Evolutionary conservation across 1,140 invertebrate genomes (phyloP), one percentile per base, ranked within the genome.

Genomic region (Batillaria attramentaria): DNA sequence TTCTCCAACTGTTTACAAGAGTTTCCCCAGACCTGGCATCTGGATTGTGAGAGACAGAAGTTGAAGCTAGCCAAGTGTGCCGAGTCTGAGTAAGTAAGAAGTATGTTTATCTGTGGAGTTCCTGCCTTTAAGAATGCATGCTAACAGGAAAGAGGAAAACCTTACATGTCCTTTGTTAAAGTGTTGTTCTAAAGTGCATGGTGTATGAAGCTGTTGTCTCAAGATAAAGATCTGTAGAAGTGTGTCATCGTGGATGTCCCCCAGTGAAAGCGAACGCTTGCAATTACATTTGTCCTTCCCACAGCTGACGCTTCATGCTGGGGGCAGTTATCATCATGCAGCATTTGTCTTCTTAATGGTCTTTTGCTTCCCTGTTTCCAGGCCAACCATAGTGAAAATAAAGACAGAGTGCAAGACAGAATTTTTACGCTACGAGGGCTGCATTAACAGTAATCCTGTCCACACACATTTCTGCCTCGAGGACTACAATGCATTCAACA

Each of bases 11-110:
- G 84, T 65, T 41, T 84, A 0, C 68, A 81, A 3, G 66, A 42
- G n/a, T 81, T 76, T 43, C 84, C 84, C 33, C 39, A 84, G 46
- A 84, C 84, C 41, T 84, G 84, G 84, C 84, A 84, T 33, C 46
- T 83, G 8, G 84, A 84, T 69, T 84, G 84, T 66, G 72, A 81
- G 54, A 28, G 60, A 4, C 74, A 81, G 68, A 81, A 80, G 79
- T 4, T 73, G 13, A 84, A 84, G 50, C 68, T 84, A 46, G 80
- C 79, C 31, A 79, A 77, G 33, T 84, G 84, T 80, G 84, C 84
- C 70, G 79, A 83, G 62, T 72, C 65, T 31, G 77, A 84, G 84
- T 84, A 72, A 70, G 83, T 72, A 41, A 16, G 31, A 10, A 1
- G 18, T 33, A 1, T 72, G 6, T 6, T 50, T 1, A 41, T 60